A percentile compares a stretch with the other conserved stretches of the same genome.
phyloP scores from a whole-genome alignment of 2,888 invertebrate genomes.

The Chrysolina americana region DNA sequence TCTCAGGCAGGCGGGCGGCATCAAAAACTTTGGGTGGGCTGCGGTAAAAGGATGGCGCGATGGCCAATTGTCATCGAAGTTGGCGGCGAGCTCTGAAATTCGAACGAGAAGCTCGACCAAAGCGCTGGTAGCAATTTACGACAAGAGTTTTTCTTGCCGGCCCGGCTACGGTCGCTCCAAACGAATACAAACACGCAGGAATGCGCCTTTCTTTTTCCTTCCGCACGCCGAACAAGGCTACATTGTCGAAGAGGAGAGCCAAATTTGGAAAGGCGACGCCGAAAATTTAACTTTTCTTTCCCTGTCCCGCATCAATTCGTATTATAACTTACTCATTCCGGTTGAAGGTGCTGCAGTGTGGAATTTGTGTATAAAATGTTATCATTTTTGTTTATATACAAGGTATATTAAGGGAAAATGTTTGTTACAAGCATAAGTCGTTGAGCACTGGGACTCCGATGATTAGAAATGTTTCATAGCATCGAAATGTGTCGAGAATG shows the following conservation, averaged over 20 bases:
- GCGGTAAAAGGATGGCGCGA: slow-evolving; percentile 36
- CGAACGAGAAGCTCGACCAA: slow-evolving; percentile 50
- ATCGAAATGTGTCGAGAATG: too few relatives aligned
- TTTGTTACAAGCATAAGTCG: too few relatives aligned
- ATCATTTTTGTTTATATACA: too few relatives aligned
- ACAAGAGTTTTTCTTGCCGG: slow-evolving; percentile 34
- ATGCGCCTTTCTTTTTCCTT: slow-evolving; percentile 34
- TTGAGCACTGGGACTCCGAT: too few relatives aligned
- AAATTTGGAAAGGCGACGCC: neutral
- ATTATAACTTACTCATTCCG: too few relatives aligned
- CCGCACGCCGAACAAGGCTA: slow-evolving; percentile 10
- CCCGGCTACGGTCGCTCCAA: slow-evolving; percentile 30
- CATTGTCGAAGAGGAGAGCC: neutral
- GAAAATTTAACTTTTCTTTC: neutral
- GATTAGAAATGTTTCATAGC: too few relatives aligned
- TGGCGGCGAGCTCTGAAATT: slow-evolving; percentile 49
- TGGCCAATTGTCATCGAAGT: slow-evolving; percentile 52
- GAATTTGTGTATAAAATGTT: too few relatives aligned
- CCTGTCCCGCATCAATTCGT: too few relatives aligned
- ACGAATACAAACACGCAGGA: slow-evolving; percentile 41
- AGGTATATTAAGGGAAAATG: too few relatives aligned
- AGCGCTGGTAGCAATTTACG: slow-evolving; percentile 45
- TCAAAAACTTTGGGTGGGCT: slow-evolving; percentile 35
- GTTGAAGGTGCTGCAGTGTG: too few relatives aligned
- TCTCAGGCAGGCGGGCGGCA: neutral